Evolutionary conservation across 37 sponge, comb jelly and placozoan species (phyloP).

Genomic region (Geodia barretti): DNA sequence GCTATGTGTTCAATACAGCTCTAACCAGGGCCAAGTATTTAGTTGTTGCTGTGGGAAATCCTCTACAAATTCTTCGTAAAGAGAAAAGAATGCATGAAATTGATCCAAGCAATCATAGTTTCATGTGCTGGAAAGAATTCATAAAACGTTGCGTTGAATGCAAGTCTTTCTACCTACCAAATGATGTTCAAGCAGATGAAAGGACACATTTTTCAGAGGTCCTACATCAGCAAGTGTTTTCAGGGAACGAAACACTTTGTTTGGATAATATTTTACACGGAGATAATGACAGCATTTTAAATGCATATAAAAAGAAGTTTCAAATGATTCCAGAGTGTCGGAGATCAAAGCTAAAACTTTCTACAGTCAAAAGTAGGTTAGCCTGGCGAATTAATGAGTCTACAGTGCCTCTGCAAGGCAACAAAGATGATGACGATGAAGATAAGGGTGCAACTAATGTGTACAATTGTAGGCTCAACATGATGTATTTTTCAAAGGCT

Average conservation of each 20-base stretch:
- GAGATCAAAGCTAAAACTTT: constrained; percentile 9
- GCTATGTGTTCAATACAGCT: constrained; percentile 54
- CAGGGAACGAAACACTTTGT: background rate
- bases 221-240: constrained; percentile 10
- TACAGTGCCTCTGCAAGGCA: background rate
- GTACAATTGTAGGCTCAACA: background rate
- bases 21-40: constrained; percentile 43
- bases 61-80: constrained; percentile 32
- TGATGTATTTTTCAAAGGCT: background rate
- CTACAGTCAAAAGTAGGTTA: background rate
- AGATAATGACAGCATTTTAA: background rate
- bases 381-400: background rate
- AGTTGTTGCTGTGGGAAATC: constrained; percentile 48
- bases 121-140: constrained; percentile 32
- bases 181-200: background rate
- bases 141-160: constrained; percentile 25
- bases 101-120: background rate
- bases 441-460: background rate
- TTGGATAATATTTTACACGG: background rate
- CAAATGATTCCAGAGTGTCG: background rate
- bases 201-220: background rate
- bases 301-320: constrained; percentile 4
- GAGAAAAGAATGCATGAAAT: background rate
- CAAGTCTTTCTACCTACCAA: constrained; percentile 12
- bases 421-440: background rate